Base-by-base conservation (phyloP, 2,888 invertebrate genomes). In the Eugnorisma glareosa region DNA sequence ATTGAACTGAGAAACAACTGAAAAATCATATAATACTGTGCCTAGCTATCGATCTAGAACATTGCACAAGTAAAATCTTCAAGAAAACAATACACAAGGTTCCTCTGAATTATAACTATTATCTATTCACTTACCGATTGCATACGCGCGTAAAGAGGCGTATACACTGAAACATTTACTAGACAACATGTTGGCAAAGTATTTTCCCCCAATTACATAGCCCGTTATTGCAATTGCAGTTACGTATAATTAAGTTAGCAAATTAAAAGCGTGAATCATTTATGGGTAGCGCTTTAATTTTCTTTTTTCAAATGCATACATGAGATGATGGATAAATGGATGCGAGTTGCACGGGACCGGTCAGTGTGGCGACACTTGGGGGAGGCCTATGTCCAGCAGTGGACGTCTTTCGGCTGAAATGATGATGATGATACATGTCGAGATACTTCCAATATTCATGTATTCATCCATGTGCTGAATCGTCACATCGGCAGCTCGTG, bases 111-210 rank as follows among this genome's bases (percentile, higher is more conserved):
- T 81, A 67, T 75, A 84, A 84, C 63, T 67, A 81, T 81, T 72
- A 84, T 75, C 78, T 82, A 70, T 78, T 75, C 82, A 75, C 68
- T 84, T 84, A 84, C 64, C 74, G 66, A 81, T 84, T 84, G 81
- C 83, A 72, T 71, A 77, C 73, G 66, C 75, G 81, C 31, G 15
- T 59, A 61, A 84, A 51, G 74, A 57, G 28, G 28, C 28, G 51
- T 78, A 31, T 31, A 51, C 82, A 72, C 74, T 73, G 24, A 48
- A 13, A 28, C 18, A n/a, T 3, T 11, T 66, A 31, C 37, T 48
- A 10, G 35, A 7, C 15, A 69, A 67, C 31, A 59, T 69, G 35
- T 57, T 35, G 59, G 15, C 28, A 15, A 37, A 59, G 6, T 57
- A 13, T 15, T 13, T 48, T 31, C 35, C 10, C 1, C 18, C 31